A percentile compares a stretch with the other conserved stretches of the same genome.
phyloP scores from a whole-genome alignment of 2,888 invertebrate genomes.

The Laspeyria flexula region DNA sequence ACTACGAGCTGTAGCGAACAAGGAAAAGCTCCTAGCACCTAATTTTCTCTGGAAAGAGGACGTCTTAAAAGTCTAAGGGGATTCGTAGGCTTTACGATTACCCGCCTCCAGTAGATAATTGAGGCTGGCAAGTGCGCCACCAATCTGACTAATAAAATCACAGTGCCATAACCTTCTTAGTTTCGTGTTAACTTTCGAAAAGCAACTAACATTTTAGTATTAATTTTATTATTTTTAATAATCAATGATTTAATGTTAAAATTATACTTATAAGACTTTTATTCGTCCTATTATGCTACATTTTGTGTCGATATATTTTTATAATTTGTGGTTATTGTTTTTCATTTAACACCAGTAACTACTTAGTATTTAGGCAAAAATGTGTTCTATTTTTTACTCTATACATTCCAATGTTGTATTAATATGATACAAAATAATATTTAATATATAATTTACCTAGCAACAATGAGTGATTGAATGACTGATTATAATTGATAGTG shows the following conservation, averaged over 20 bases:
- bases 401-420: constrained; percentile 31
- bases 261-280: constrained; percentile 1
- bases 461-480: constrained; percentile 48
- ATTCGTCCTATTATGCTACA: not conserved
- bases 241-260: constrained; percentile 9
- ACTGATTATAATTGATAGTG: constrained; percentile 53
- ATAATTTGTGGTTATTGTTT: not conserved
- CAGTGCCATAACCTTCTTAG: constrained; percentile 48
- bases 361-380: constrained; percentile 2
- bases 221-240: constrained; percentile 8
- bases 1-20: constrained; percentile 17
- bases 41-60: constrained; percentile 17
- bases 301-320: not conserved
- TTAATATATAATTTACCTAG: constrained; percentile 23
- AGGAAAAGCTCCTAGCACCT: constrained; percentile 18
- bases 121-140: constrained; percentile 8
- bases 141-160: constrained; percentile 18
- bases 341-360: not conserved
- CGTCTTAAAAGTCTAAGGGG: constrained; percentile 5
- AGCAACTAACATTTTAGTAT: constrained; percentile 7
- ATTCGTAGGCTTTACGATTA: constrained; percentile 8
- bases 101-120: constrained; percentile 7
- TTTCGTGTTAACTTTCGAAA: constrained; percentile 21
- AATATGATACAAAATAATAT: constrained; percentile 22
- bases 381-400: constrained; percentile 7